Evolutionary conservation across 2,888 invertebrate species (phyloP).

Genomic region (Cactoblastis cactorum): DNA sequence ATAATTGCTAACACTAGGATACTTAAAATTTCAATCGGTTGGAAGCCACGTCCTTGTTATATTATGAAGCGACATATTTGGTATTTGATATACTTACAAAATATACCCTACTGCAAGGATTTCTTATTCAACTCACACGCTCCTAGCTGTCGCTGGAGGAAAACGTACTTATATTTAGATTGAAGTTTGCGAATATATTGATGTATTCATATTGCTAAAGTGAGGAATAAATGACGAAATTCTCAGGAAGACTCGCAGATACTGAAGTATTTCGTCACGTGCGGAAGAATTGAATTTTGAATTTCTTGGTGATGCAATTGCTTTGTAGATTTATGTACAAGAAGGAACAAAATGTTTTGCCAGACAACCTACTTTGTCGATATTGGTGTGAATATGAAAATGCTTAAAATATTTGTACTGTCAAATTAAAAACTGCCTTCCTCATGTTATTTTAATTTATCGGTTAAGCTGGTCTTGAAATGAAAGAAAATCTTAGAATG

Average conservation of each 20-base stretch:
- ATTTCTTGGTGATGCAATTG: background rate
- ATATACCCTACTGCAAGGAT: background rate
- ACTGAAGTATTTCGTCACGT: background rate
- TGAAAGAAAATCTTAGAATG: too few species aligned
- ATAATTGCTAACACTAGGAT: too few species aligned
- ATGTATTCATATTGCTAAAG: constrained; percentile 1
- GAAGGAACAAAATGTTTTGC: background rate
- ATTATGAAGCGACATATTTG: background rate
- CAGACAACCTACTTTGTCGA: too few species aligned
- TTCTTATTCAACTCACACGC: background rate
- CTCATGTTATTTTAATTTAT: too few species aligned
- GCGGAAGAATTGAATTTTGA: background rate
- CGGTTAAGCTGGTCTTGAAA: too few species aligned
- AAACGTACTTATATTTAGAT: background rate
- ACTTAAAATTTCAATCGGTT: too few species aligned
- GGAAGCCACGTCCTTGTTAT: too few species aligned
- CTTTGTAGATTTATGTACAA: background rate
- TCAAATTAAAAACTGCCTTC: too few species aligned
- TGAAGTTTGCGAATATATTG: constrained; percentile 4
- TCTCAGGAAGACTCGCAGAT: background rate
- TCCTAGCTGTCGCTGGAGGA: background rate
- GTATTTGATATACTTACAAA: background rate
- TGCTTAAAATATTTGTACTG: too few species aligned
- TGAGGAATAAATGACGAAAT: constrained; percentile 5
- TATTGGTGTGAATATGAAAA: too few species aligned